phyloP scores from a whole-genome alignment of 2,113 vertebrate species.

The Pelodiscus sinensis region DNA sequence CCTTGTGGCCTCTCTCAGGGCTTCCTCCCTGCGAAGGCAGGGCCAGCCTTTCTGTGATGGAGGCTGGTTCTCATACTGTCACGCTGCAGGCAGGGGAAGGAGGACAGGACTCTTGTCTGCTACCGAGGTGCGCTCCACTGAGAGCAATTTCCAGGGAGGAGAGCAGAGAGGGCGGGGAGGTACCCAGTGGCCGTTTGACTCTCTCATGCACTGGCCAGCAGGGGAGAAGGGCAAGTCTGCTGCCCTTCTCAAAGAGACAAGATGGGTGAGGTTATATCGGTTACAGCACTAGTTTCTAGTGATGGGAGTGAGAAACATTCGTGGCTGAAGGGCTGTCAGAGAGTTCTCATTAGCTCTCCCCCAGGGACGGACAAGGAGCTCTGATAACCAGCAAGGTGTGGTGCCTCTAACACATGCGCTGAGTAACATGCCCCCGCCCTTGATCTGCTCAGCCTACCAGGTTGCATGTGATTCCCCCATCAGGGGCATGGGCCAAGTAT shows the following conservation, averaged over 20 bases:
- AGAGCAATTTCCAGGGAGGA: too few species aligned
- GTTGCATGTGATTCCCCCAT: neutral
- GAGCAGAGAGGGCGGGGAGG: neutral
- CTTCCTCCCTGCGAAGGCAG: neutral
- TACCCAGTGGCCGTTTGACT: too few species aligned
- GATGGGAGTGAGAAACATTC: too few species aligned
- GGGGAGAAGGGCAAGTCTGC: too few species aligned
- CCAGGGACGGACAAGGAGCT: neutral
- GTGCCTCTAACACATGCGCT: neutral
- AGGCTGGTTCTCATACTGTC: neutral
- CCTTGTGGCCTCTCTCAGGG: neutral
- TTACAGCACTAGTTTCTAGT: too few species aligned
- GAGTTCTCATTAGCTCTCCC: neutral
- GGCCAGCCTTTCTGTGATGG: neutral
- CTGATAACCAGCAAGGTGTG: neutral
- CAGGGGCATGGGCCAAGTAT: neutral
- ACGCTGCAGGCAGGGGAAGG: too few species aligned
- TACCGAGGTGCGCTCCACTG: too few species aligned
- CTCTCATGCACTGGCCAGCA: too few species aligned
- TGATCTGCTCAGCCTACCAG: neutral
- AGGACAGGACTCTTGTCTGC: too few species aligned
- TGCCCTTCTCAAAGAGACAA: too few species aligned
- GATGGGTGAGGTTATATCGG: too few species aligned
- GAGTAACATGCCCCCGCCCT: neutral
- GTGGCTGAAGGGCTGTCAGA: neutral